phyloP scores from a whole-genome alignment of 2,113 vertebrate genomes.

The Cynoglossus semilaevis region DNA sequence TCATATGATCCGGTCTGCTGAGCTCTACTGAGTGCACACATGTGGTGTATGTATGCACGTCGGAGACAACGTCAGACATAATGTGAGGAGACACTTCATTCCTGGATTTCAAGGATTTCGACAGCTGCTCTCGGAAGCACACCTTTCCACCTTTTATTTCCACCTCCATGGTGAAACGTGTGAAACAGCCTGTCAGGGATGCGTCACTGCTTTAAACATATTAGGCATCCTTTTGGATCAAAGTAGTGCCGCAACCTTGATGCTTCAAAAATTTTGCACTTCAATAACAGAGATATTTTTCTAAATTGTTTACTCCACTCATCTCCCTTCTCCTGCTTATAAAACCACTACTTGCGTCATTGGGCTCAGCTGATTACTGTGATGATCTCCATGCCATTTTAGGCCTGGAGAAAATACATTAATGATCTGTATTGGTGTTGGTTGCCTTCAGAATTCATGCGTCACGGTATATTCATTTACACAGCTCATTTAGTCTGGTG shows the following conservation, averaged over 20 bases:
- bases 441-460: slow-evolving; percentile 47
- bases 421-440: slow-evolving; percentile 33
- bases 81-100: slow-evolving; percentile 26
- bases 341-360: slow-evolving; percentile 12
- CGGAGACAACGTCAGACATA: slow-evolving; percentile 2
- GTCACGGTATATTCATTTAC: slow-evolving; percentile 38
- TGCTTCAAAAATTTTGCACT: neutral
- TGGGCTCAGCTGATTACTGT: slow-evolving; percentile 16
- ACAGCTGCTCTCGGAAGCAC: slow-evolving; percentile 19
- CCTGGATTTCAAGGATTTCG: slow-evolving; percentile 6
- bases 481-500: slow-evolving; percentile 27
- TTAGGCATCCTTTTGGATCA: slow-evolving; percentile 8
- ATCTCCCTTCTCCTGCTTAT: neutral
- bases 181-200: slow-evolving; percentile 1
- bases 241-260: neutral
- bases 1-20: too few relatives aligned
- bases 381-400: slow-evolving; percentile 29
- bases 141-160: slow-evolving; percentile 8
- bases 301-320: neutral
- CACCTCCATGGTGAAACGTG: neutral
- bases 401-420: slow-evolving; percentile 24
- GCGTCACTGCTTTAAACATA: neutral
- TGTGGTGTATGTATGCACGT: neutral
- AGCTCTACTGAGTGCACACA: too few relatives aligned
- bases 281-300: neutral